Percentiles rank a stretch among this genome's conserved stretches.
phyloP scores from a whole-genome alignment of 1,140 invertebrate species.

The Wasmannia auropunctata region DNA sequence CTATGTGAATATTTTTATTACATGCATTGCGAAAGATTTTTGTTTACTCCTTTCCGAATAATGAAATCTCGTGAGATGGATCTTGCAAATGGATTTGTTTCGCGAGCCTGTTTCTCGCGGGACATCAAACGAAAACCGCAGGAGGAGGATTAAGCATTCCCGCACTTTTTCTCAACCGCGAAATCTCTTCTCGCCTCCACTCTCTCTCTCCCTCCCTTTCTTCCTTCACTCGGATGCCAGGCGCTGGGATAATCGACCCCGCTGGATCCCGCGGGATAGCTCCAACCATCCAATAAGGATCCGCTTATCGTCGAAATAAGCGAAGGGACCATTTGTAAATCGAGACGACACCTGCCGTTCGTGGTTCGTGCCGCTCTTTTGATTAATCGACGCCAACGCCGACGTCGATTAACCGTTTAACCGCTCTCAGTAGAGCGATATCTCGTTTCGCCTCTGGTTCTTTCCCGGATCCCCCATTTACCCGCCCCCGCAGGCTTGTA shows the following conservation, averaged over 20 bases:
- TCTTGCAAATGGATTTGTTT: slow-evolving; percentile 1
- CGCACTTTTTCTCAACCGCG: background rate
- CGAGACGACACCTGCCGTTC: slow-evolving; percentile 41
- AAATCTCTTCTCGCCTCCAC: slow-evolving; percentile 41
- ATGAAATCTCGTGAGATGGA: background rate
- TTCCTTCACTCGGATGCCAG: background rate
- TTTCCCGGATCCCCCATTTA: slow-evolving; percentile 16
- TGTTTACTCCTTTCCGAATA: background rate
- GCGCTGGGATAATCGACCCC: slow-evolving; percentile 5
- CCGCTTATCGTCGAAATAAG: slow-evolving; percentile 50
- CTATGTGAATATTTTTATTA: background rate
- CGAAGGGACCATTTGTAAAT: slow-evolving; percentile 52
- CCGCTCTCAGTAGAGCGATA: slow-evolving; percentile 7
- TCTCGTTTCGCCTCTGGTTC: slow-evolving; percentile 40
- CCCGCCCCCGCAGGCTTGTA: background rate
- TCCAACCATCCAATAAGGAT: slow-evolving; percentile 44
- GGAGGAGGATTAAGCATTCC: background rate
- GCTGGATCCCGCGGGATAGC: background rate
- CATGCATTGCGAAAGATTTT: background rate
- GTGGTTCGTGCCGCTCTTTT: slow-evolving; percentile 25
- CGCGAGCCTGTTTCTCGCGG: background rate
- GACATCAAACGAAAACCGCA: background rate
- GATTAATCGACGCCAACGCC: slow-evolving; percentile 45
- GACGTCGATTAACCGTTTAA: slow-evolving; percentile 47
- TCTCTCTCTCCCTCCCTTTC: too few species aligned